Conservation (phyloP, 1,140 invertebrate genomes). For the Streblospio benedicti region DNA sequence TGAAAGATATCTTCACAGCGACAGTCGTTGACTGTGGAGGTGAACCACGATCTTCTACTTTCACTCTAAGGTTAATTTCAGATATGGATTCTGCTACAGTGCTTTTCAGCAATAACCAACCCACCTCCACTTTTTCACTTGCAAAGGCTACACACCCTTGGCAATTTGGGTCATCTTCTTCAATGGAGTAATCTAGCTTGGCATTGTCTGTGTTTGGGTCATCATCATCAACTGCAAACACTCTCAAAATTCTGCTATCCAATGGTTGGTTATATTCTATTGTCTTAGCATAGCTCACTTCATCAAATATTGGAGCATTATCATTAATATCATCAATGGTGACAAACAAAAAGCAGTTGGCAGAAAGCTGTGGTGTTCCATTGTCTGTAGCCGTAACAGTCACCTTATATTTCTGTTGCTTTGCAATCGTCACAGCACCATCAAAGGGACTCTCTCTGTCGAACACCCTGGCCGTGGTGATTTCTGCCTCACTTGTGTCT, state of each 20-base stretch:
- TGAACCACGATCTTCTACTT: no score
- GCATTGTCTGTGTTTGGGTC: slow-evolving; percentile 11
- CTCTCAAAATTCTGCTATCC: neutral
- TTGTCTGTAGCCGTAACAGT: slow-evolving; percentile 10
- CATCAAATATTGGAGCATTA: slow-evolving; percentile 13
- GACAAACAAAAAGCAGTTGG: slow-evolving; percentile 16
- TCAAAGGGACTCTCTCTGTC: neutral
- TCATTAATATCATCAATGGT: slow-evolving; percentile 13
- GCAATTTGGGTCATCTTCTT: neutral
- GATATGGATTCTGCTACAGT: no score
- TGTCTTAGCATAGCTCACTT: neutral
- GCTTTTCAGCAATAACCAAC: no score
- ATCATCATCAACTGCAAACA: slow-evolving; percentile 16
- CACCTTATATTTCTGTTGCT: slow-evolving; percentile 1
- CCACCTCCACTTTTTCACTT: no score
- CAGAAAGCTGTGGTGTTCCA: slow-evolving; percentile 9
- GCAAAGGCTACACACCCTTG: no score
- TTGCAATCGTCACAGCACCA: neutral
- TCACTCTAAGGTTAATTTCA: no score
- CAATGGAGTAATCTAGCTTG: slow-evolving; percentile 6
- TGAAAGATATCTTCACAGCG: no score
- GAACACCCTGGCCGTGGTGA: neutral
- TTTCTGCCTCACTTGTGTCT: neutral
- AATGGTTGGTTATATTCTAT: neutral
- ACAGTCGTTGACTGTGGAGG: no score